These are phyloP conservation scores for Agonopterix alstromeriana DNA, from an alignment of 2,888 invertebrate genomes.

Conservation along the genomic window DNA sequence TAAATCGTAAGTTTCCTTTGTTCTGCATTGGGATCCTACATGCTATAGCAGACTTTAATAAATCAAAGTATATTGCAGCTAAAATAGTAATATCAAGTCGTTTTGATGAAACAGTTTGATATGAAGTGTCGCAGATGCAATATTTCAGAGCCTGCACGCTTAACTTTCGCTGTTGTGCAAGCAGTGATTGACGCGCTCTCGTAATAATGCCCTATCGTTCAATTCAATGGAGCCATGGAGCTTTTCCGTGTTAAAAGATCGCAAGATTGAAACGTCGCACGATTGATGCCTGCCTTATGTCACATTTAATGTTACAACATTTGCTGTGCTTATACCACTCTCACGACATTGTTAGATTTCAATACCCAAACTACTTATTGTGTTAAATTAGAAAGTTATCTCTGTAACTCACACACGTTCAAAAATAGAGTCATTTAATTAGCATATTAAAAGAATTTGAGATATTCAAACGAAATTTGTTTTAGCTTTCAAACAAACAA, in stretches of 20 bases:
- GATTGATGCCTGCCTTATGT: slow-evolving; percentile 36
- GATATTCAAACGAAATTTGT: slow-evolving; percentile 16
- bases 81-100: no score
- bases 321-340: slow-evolving; percentile 6
- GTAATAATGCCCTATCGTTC: slow-evolving; percentile 51
- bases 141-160: slow-evolving; percentile 34
- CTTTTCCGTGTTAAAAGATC: slow-evolving; percentile 57
- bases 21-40: no score
- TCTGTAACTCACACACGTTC: neutral
- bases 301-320: slow-evolving; percentile 31
- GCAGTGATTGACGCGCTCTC: slow-evolving; percentile 58
- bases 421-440: slow-evolving; percentile 2
- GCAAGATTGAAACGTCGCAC: slow-evolving; percentile 54
- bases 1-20: no score
- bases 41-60: no score
- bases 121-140: slow-evolving; percentile 27
- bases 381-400: no score
- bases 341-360: neutral
- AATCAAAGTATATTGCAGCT: no score
- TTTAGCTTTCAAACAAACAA: slow-evolving; percentile 14
- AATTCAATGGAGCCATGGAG: slow-evolving; percentile 51
- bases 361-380: no score
- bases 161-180: slow-evolving; percentile 58
- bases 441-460: slow-evolving; percentile 20
- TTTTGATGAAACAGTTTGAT: no score